These are phyloP conservation scores for Plusia festucae DNA, from an alignment of 2,888 invertebrate genomes.

Conservation along the genomic window DNA sequence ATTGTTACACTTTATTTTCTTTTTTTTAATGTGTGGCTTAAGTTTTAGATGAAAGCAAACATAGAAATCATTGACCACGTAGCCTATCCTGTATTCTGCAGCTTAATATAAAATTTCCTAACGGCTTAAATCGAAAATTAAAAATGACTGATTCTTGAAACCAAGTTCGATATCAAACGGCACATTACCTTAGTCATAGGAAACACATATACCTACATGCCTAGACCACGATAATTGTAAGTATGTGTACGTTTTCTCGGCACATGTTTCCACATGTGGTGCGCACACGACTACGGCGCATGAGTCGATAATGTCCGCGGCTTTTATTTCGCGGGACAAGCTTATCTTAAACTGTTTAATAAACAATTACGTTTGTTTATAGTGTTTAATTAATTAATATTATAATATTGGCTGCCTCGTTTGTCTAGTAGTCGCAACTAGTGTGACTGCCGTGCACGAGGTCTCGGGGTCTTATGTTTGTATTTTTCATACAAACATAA, in stretches of 20 bases:
- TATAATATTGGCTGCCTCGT: too few species aligned
- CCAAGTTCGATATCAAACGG: not conserved
- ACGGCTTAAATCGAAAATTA: too few species aligned
- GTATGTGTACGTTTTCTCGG: not conserved
- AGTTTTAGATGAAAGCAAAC: too few species aligned
- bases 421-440: too few species aligned
- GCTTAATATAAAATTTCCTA: too few species aligned
- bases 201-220: not conserved
- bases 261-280: slow-evolving; percentile 11
- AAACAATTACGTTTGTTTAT: slow-evolving; percentile 3
- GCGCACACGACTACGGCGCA: slow-evolving; percentile 3
- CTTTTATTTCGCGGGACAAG: slow-evolving; percentile 1
- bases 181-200: slow-evolving; percentile 10
- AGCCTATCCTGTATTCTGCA: too few species aligned
- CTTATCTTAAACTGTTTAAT: slow-evolving; percentile 11
- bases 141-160: not conserved
- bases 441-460: too few species aligned
- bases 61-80: too few species aligned
- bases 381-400: not conserved
- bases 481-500: too few species aligned
- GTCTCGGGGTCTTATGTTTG: too few species aligned
- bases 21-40: too few species aligned
- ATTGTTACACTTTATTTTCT: too few species aligned
- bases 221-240: not conserved
- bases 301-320: not conserved